These are phyloP conservation scores for Venustaconcha ellipsiformis DNA, from an alignment of 1,140 invertebrate genomes.

Conservation along the genomic window DNA sequence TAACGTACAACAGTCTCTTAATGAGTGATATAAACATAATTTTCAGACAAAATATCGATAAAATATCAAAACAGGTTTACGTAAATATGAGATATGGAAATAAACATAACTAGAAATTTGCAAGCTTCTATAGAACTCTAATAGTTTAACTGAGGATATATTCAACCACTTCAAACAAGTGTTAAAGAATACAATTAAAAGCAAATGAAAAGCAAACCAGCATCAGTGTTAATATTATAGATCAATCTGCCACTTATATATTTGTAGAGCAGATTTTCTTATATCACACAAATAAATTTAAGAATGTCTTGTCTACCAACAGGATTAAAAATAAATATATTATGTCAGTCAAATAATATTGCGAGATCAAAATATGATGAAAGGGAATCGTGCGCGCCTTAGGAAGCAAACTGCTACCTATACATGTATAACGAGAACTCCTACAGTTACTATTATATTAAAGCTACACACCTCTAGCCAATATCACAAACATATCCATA, in stretches of 20 bases:
- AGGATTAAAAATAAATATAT: neutral
- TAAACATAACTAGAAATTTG: neutral
- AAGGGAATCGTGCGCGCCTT: neutral
- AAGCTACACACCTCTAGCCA: slow-evolving; percentile 70
- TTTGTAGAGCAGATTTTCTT: too few species aligned
- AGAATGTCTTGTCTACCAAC: neutral
- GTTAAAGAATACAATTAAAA: too few species aligned
- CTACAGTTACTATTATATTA: neutral
- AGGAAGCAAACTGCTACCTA: too few species aligned
- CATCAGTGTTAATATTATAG: too few species aligned
- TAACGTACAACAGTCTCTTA: neutral
- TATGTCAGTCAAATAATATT: neutral
- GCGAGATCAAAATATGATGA: neutral
- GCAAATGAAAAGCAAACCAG: too few species aligned
- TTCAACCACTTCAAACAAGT: too few species aligned
- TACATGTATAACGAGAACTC: neutral
- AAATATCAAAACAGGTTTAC: neutral
- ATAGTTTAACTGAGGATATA: neutral
- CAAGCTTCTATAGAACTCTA: neutral
- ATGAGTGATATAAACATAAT: neutral
- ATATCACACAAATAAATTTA: neutral
- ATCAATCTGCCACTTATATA: too few species aligned
- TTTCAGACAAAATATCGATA: neutral
- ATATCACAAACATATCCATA: slow-evolving; percentile 91
- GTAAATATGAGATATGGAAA: neutral